These are phyloP conservation scores for Thereva nobilitata DNA, from an alignment of 2,888 invertebrate genomes.

Conservation along the genomic window DNA sequence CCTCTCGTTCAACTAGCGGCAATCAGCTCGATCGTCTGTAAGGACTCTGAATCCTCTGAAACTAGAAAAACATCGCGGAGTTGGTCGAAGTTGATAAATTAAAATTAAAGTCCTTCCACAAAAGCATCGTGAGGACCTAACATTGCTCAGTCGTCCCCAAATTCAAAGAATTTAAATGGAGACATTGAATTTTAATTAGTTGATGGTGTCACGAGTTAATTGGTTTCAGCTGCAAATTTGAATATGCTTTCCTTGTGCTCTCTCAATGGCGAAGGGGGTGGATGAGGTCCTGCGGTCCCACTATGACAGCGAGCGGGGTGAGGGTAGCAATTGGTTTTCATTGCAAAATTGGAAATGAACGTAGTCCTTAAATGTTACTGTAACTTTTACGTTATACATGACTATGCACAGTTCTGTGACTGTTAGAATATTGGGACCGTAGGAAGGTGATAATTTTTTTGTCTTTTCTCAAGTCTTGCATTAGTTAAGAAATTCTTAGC, in stretches of 20 bases:
- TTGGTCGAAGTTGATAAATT: constrained; percentile 28
- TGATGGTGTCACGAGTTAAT: constrained; percentile 37
- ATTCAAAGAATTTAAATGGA: constrained; percentile 30
- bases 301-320: background rate
- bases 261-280: background rate
- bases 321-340: constrained; percentile 10
- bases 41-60: background rate
- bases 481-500: too few relatives aligned
- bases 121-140: background rate
- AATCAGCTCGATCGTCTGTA: background rate
- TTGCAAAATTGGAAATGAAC: background rate
- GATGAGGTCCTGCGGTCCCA: background rate
- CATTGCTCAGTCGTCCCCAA: constrained; percentile 13
- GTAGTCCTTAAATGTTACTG: too few relatives aligned
- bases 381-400: too few relatives aligned
- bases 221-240: constrained; percentile 36
- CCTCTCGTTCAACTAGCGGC: constrained; percentile 1
- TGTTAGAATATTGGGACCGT: too few relatives aligned
- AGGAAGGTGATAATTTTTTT: too few relatives aligned
- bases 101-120: constrained; percentile 29
- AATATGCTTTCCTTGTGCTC: constrained; percentile 20
- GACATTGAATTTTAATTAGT: constrained; percentile 38
- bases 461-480: too few relatives aligned
- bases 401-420: too few relatives aligned
- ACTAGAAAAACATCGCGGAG: constrained; percentile 21